Evolutionary conservation across 1,140 invertebrate species (phyloP), one percentile per base, ranked within the genome.

Genomic region (Eupeodes corollae): DNA sequence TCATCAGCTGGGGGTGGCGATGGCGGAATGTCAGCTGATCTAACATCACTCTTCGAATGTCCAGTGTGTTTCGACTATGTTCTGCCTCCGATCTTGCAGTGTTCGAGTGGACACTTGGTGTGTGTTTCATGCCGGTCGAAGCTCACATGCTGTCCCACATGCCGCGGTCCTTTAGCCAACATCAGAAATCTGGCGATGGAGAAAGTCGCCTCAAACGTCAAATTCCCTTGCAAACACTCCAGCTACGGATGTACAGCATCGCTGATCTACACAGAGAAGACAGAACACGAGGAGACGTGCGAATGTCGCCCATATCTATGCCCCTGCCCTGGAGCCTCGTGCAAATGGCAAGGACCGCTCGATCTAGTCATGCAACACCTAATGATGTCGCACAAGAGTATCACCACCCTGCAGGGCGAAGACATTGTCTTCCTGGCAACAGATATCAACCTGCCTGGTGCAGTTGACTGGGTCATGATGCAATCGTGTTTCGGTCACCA

Each of bases 391-490:
- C 97, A 99, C 70, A 98, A 99, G 74, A 97, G 92, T 57, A 99
- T 99, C 54, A 99, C 97, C 5, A 99, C 96, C 37, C 75, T 99
- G 53, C 86, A 91, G 77, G 82, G 86, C 12, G 96, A 99, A 73
- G 97, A 99, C 67, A 99, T 99, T 61, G 96, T 99, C 35, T 99
- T 99, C 70, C 74, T 99, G 54, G 97, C 96, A 2, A 99, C 97
- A 35, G 97, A 99, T 72, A 99, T 99, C 44, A 99, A 98, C 74
- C 76, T 99, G 52, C 94, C 95, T 42, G 97, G 97, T 48, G 97
- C 96, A 47, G 97, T 99, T 2, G 97, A 99, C 68, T 99, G 97
- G 97, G 97, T 99, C 0, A 99, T 99, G 96, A 98, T 99, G 94
- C 96, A 99, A 68, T 95, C 91, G 10, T 99, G 96, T 72, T 99